Evolutionary conservation across 1,140 invertebrate genomes (phyloP), one percentile per base, ranked within the genome.

Genomic region (Lucilia sericata): DNA sequence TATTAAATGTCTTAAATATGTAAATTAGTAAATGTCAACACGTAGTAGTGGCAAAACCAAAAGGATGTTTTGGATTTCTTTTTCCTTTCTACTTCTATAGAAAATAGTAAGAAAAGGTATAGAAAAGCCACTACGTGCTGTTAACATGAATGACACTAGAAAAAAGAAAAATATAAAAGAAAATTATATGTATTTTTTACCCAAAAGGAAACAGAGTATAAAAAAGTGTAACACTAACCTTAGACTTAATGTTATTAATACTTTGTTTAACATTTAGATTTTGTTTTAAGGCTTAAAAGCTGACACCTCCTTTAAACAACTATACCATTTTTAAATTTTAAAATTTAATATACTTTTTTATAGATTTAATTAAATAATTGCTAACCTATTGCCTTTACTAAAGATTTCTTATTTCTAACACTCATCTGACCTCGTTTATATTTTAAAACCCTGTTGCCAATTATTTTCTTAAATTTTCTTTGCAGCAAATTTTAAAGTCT

Each of bases 1-100:
- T 55, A 55, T 55, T 55, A 74, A 74, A 74, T 74, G 70, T 74
- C 25, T 74, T 74, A 74, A 74, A 74, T 25, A 74, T 74, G 70
- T 30, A 74, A 74, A 74, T 74, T 74, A 74, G 70, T 30, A 74
- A 74, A 74, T 74, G 70, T 74, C 70, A 74, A 74, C 70, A 74
- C 70, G 70, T 74, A 25, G 70, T 74, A 74, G 19, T 17, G n/a
- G 19, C 19, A 74, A 74, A 74, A 74, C 9, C 17, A 74, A 74
- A 74, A 74, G 9, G 25, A 74, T n/a, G 5, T 74, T 74, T 19
- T 65, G 5, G 3, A 30, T 19, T 19, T 19, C 19, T 65, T 17
- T 19, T 17, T 7, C 5, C 10, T 42, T 42, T 42, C 42, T 42
- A 3, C 5, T 8, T 0, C 42, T 42, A 42, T 7, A 7, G 10